Conservation (phyloP, 30 jellyfish, hydroid and myxozoan genomes). For the Pelagia noctiluca region DNA sequence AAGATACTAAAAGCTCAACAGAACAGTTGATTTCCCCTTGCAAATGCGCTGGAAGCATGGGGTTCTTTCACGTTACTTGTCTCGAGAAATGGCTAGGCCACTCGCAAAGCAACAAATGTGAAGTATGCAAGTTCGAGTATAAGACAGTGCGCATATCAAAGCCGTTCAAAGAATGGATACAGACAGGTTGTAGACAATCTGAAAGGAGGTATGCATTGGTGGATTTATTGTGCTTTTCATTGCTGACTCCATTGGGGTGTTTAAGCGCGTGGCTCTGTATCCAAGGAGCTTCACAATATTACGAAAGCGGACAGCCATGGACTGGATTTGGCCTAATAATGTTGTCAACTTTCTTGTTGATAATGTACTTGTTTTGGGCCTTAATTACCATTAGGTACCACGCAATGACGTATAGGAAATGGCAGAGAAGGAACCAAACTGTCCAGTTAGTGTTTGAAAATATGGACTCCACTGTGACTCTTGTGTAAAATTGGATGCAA, state of each 20-base stretch:
- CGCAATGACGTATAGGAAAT: slow-evolving; percentile 58
- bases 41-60: slow-evolving; percentile 89
- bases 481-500: no score
- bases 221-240: slow-evolving; percentile 72
- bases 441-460: slow-evolving; percentile 72
- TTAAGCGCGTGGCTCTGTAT: slow-evolving; percentile 89
- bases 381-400: slow-evolving; percentile 82
- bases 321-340: slow-evolving; percentile 91
- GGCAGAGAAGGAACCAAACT: slow-evolving; percentile 80
- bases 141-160: slow-evolving; percentile 55
- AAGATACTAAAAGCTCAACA: slow-evolving; percentile 59
- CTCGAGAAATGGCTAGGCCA: slow-evolving; percentile 90
- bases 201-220: slow-evolving; percentile 78
- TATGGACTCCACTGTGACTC: background rate
- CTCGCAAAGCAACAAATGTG: slow-evolving; percentile 84
- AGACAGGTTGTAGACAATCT: slow-evolving; percentile 23
- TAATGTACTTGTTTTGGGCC: slow-evolving; percentile 88
- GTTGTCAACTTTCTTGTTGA: slow-evolving; percentile 76
- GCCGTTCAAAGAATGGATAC: slow-evolving; percentile 60
- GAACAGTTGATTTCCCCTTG: slow-evolving; percentile 84
- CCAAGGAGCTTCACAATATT: slow-evolving; percentile 82
- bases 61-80: slow-evolving; percentile 72
- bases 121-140: slow-evolving; percentile 82
- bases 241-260: slow-evolving; percentile 88
- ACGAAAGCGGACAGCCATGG: slow-evolving; percentile 78